These are phyloP conservation scores for Idris sp. DNA, from an alignment of 1,140 invertebrate species.

Conservation along the genomic window DNA sequence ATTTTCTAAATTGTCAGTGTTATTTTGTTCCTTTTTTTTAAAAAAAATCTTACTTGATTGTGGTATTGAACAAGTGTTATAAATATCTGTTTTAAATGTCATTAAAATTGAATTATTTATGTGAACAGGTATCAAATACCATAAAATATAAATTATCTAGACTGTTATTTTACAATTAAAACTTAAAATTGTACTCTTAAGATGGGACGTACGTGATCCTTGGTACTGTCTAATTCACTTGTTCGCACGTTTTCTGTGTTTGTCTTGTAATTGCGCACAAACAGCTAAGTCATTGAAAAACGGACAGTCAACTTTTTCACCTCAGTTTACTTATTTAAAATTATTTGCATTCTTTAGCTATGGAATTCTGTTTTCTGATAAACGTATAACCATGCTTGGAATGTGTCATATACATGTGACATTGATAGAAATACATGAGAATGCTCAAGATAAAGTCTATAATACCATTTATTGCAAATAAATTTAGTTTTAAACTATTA, in stretches of 20 bases:
- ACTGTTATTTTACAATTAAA: constrained; percentile 19
- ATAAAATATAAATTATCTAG: too few relatives aligned
- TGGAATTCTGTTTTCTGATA: not conserved
- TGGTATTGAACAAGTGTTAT: too few relatives aligned
- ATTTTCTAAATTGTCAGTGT: too few relatives aligned
- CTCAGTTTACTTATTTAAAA: constrained; percentile 11
- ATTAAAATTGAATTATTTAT: too few relatives aligned
- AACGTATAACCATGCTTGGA: not conserved
- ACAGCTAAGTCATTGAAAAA: constrained; percentile 39
- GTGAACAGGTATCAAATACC: too few relatives aligned
- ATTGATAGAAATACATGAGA: not conserved
- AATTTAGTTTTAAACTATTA: too few relatives aligned
- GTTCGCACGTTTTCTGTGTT: constrained; percentile 43
- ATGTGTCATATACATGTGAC: not conserved
- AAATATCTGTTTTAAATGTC: too few relatives aligned
- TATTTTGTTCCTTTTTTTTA: too few relatives aligned
- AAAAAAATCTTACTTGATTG: too few relatives aligned
- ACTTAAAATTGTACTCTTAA: constrained; percentile 30
- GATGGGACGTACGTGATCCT: constrained; percentile 19
- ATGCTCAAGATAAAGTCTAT: too few relatives aligned
- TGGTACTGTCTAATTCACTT: constrained; percentile 9
- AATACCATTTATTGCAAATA: too few relatives aligned
- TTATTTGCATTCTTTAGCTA: constrained; percentile 1
- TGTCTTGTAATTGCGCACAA: constrained; percentile 26
- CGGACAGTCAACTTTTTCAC: constrained; percentile 30